Evolutionary conservation across 2,113 vertebrate genomes (phyloP).

Genomic region (Acrocephalus arundinaceus): DNA sequence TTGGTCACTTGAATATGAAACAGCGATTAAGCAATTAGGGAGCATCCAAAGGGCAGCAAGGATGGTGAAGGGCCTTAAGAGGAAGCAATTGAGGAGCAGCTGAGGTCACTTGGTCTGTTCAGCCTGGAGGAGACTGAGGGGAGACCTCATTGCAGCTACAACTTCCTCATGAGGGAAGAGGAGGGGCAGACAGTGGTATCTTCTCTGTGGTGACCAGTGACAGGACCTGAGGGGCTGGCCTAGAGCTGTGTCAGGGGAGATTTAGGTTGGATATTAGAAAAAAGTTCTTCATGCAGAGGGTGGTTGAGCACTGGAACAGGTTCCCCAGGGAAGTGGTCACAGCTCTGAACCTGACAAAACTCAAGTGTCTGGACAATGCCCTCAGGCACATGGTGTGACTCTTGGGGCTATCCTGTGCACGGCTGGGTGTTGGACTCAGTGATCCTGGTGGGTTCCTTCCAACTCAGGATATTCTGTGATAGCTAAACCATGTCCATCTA

Average conservation of each 20-base stretch:
- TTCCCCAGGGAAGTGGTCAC: no score
- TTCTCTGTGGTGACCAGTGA: neutral
- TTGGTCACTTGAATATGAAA: neutral
- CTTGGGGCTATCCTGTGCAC: no score
- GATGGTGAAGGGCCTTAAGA: neutral
- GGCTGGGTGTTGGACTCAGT: fast-evolving
- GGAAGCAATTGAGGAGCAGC: fast-evolving
- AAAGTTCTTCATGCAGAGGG: neutral
- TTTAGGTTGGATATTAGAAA: neutral
- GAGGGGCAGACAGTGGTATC: neutral
- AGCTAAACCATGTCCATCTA: neutral
- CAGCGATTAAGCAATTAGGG: neutral
- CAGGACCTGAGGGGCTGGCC: neutral
- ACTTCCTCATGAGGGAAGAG: fast-evolving
- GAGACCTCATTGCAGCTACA: neutral
- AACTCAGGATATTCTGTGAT: neutral
- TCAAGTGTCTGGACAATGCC: neutral
- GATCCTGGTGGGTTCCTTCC: neutral
- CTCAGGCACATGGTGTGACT: neutral
- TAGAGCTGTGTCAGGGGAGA: neutral
- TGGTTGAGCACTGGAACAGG: neutral
- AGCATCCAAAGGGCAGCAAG: neutral
- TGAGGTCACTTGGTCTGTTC: neutral
- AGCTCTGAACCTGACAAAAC: neutral
- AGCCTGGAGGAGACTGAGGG: neutral